Base-by-base conservation (phyloP, 2,113 vertebrate genomes). In the Hippocampus abdominalis region DNA sequence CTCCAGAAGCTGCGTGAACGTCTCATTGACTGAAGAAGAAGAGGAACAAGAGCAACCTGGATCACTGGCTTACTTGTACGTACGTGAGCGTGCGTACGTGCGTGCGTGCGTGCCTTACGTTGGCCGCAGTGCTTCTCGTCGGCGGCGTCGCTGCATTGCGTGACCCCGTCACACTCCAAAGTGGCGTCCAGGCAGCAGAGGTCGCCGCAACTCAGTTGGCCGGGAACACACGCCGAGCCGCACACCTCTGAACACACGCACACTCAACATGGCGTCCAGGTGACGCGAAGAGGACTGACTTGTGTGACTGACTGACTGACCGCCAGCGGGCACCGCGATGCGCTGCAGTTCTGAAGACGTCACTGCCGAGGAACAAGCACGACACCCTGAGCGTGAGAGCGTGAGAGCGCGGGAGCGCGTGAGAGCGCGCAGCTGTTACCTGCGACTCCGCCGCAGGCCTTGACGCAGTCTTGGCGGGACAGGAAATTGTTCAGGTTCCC, bases 401-500 rank as follows among this genome's bases (percentile, higher is more conserved):
- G 25, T n/a, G n/a, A n/a, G n/a, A 59, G 46, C 54, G 3, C 23
- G 7, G 23, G 16, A 51, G 27, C 40, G 15, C 32, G 12, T 51
- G 69, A 40, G 25, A 3, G 20, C 3, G 20, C 32, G 65, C 27
- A 12, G 8, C 2, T 7, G 23, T 64, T 79, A 93, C 92, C 90
- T 79, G 42, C 72, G 7, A 89, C 81, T 3, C 83, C 85, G 0
- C 51, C 82, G 86, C 97, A 99, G 74, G 95, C 93, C 0, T 87
- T 79, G 27, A 57, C 1, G 79, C 97, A 99, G 51, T 96, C 94
- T 0, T 89, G 68, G 48, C 92, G 32, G 0, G 86, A 60, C 66
- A 99, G 77, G 74, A 92, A 99, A 87, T 99, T 99, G 88, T 99
- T 99, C 68, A 89, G 86, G 83, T 98, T 99, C 49, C 85, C 70